Evolutionary conservation across 2,888 invertebrate species (phyloP).

Genomic region (Conchocele bisecta): DNA sequence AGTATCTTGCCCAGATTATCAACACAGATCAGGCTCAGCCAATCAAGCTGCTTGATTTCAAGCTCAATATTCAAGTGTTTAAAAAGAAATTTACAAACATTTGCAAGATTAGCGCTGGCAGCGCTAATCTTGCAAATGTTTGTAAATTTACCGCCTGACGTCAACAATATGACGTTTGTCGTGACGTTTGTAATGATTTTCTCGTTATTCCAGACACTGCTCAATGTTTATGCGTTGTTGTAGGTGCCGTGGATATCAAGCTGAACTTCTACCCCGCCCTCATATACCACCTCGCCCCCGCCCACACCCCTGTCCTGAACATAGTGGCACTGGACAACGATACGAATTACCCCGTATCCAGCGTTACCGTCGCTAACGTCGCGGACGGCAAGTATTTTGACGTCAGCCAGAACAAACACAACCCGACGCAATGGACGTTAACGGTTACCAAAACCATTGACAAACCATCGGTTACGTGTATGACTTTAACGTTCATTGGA

Average conservation of each 20-base stretch:
- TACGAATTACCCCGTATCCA: conserved; percentile 49
- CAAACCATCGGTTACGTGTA: conserved; percentile 61
- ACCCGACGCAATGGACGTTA: conserved; percentile 52
- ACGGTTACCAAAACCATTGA: conserved; percentile 58
- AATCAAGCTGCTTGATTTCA: no score
- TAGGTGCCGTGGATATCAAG: conserved; percentile 28
- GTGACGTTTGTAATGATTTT: no score
- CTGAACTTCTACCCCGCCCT: conserved; percentile 66
- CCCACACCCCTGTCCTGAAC: conserved; percentile 60
- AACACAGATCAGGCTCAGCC: no score
- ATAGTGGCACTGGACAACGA: conserved; percentile 61
- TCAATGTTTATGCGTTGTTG: not conserved
- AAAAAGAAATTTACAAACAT: no score
- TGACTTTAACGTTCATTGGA: conserved; percentile 61
- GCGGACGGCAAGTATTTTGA: conserved; percentile 59
- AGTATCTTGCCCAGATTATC: no score
- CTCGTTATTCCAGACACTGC: no score
- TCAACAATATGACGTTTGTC: conserved; percentile 47
- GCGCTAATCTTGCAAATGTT: no score
- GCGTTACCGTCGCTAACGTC: conserved; percentile 46
- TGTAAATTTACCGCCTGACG: conserved; percentile 51
- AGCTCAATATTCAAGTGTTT: no score
- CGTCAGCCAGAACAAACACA: conserved; percentile 35
- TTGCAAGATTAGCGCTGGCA: no score
- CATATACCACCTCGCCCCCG: conserved; percentile 62